These are phyloP conservation scores for Synergus umbraculus DNA, from an alignment of 2,888 invertebrate species.

Conservation along the genomic window DNA sequence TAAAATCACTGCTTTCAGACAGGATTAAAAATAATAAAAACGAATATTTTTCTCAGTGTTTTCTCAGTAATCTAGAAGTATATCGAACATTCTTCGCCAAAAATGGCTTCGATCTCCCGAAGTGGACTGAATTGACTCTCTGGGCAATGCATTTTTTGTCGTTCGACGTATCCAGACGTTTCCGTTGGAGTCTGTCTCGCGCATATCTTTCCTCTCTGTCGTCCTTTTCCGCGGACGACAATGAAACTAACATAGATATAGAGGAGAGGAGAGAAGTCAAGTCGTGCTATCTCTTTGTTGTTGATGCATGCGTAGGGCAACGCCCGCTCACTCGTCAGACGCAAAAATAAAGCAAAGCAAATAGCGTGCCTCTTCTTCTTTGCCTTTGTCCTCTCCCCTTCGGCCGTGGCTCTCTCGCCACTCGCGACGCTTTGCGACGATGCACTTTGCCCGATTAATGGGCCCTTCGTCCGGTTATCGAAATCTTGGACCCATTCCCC, in stretches of 20 bases:
- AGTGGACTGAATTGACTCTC: conserved; percentile 4
- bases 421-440: conserved; percentile 22
- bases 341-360: conserved; percentile 64
- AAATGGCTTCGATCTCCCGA: neutral
- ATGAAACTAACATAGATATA: conserved; percentile 50
- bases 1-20: too few relatives aligned
- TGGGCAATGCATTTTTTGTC: neutral
- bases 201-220: conserved; percentile 31
- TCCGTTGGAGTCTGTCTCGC: neutral
- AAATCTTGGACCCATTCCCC: conserved; percentile 14
- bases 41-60: too few relatives aligned
- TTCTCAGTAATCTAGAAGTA: neutral
- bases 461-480: conserved; percentile 38
- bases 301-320: conserved; percentile 62
- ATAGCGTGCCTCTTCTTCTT: conserved; percentile 46
- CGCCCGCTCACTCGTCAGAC: conserved; percentile 63
- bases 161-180: neutral
- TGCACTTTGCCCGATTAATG: conserved; percentile 35
- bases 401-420: conserved; percentile 9
- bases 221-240: conserved; percentile 52
- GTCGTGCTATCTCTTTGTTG: conserved; percentile 60
- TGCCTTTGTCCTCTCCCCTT: conserved; percentile 43
- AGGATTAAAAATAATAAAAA: too few relatives aligned
- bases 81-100: neutral
- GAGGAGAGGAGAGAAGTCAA: conserved; percentile 46